Percentiles rank a stretch among this genome's conserved stretches.
phyloP scores from a whole-genome alignment of 2,797 vertebrate genomes.

The Liasis olivaceus region DNA sequence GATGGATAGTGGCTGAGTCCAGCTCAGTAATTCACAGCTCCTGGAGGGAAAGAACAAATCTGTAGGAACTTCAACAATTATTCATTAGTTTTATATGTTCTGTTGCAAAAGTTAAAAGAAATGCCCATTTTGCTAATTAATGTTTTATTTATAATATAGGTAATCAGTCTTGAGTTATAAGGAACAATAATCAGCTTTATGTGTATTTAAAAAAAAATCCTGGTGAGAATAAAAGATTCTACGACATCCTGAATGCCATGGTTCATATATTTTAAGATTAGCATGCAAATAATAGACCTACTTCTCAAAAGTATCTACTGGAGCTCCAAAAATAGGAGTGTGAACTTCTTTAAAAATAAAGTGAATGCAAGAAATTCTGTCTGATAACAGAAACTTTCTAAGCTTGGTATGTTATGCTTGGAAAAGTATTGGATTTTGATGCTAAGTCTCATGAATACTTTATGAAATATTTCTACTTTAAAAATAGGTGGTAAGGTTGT shows the following conservation, averaged over 20 bases:
- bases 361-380: not conserved
- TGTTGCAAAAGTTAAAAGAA: not conserved
- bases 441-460: not conserved
- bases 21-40: not conserved
- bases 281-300: not conserved
- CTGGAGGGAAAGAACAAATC: not conserved
- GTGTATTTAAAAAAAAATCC: not conserved
- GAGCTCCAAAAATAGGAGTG: not conserved
- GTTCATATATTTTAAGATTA: not conserved
- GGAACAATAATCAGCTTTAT: not conserved
- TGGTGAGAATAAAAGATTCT: not conserved
- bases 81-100: not conserved
- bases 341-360: not conserved
- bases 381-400: not conserved
- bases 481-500: not conserved
- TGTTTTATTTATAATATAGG: not conserved
- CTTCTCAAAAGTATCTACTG: not conserved
- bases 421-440: not conserved
- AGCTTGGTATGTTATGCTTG: not conserved
- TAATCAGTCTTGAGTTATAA: not conserved
- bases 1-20: not conserved
- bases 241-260: not conserved
- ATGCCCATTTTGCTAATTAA: not conserved
- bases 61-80: not conserved
- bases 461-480: not conserved